Evolutionary conservation across 2,888 invertebrate genomes (phyloP).

Genomic region (Serripes groenlandicus): DNA sequence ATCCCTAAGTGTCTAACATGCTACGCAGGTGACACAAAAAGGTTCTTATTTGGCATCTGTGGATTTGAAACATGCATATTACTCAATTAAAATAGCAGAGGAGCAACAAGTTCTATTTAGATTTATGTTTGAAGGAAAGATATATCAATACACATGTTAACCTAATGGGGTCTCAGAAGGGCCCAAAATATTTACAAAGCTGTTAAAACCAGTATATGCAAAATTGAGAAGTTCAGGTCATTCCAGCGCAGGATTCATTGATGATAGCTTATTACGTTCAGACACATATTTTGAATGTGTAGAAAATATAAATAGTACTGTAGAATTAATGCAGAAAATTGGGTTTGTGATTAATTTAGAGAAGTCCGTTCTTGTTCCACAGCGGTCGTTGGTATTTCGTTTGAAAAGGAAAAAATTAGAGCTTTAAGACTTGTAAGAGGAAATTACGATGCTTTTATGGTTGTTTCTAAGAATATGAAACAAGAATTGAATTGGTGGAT

Average conservation of each 20-base stretch:
- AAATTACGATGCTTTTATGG: constrained; percentile 27
- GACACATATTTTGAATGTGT: constrained; percentile 30
- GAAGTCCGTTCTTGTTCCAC: constrained; percentile 1
- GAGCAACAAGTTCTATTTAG: constrained; percentile 42
- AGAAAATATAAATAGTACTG: too few relatives aligned
- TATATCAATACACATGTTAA: constrained; percentile 47
- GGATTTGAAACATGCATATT: constrained; percentile 57
- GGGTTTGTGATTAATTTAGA: too few relatives aligned
- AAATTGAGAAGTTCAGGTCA: constrained; percentile 47
- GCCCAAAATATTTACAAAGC: constrained; percentile 64
- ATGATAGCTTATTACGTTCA: constrained; percentile 56
- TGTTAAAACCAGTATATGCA: constrained; percentile 65
- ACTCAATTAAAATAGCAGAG: constrained; percentile 42
- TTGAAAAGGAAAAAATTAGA: constrained; percentile 46
- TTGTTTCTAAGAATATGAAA: constrained; percentile 33
- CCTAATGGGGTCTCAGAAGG: constrained; percentile 56
- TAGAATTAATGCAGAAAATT: too few relatives aligned
- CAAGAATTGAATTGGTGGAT: constrained; percentile 52
- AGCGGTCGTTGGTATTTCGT: constrained; percentile 40
- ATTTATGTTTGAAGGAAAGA: constrained; percentile 53
- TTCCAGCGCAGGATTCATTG: constrained; percentile 60
- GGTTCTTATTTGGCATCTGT: constrained; percentile 44
- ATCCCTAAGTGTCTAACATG: too few relatives aligned
- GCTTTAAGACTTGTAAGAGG: constrained; percentile 42
- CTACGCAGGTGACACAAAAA: too few relatives aligned